Conservation (phyloP, 2,797 vertebrate species). For the Scomberomorus guttatus region DNA sequence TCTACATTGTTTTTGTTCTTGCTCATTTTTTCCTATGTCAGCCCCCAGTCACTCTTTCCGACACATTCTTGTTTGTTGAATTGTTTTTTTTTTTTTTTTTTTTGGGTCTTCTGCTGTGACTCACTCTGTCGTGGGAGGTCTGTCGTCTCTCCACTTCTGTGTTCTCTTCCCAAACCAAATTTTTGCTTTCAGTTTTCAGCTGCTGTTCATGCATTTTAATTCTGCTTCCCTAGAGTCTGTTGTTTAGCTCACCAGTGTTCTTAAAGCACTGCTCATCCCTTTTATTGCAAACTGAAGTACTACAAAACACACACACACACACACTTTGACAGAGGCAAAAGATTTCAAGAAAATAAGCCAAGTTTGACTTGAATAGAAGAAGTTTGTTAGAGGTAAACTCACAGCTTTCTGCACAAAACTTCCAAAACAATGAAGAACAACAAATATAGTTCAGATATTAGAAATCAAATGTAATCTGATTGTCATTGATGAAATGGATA, state of each 20-base stretch:
- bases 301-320: slow-evolving; percentile 9
- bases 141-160: slow-evolving; percentile 56
- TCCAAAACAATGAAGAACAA: background rate
- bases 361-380: slow-evolving; percentile 7
- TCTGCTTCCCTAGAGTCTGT: slow-evolving; percentile 22
- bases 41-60: slow-evolving; percentile 53
- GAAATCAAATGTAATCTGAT: slow-evolving; percentile 12
- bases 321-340: slow-evolving; percentile 16
- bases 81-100: slow-evolving; percentile 27
- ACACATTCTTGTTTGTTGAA: slow-evolving; percentile 64
- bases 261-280: slow-evolving; percentile 33
- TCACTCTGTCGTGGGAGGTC: slow-evolving; percentile 77
- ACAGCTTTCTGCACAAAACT: background rate
- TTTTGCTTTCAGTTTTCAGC: slow-evolving; percentile 49
- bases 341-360: background rate
- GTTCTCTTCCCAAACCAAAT: slow-evolving; percentile 48
- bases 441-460: background rate
- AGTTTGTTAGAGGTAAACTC: slow-evolving; percentile 6
- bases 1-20: slow-evolving; percentile 16
- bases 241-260: slow-evolving; percentile 27
- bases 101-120: slow-evolving; percentile 55
- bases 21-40: slow-evolving; percentile 45
- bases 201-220: slow-evolving; percentile 46
- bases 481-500: slow-evolving; percentile 12
- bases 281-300: slow-evolving; percentile 12